Evolutionary conservation across 2,888 invertebrate species (phyloP).

Genomic region (Colostygia pectinataria): DNA sequence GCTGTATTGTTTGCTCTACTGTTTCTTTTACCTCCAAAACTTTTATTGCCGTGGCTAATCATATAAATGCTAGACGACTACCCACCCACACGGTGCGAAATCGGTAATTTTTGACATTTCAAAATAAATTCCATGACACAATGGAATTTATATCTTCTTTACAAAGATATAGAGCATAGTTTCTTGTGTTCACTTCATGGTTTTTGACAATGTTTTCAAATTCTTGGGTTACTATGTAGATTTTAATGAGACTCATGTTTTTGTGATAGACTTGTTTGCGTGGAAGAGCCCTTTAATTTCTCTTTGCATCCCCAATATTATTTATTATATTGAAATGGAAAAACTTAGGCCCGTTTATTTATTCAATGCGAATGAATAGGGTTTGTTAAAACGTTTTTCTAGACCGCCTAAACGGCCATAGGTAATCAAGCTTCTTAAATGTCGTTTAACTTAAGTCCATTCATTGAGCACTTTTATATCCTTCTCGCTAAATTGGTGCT

Average conservation of each 20-base stretch:
- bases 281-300: no score
- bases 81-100: slow-evolving; percentile 70
- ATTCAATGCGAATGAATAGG: no score
- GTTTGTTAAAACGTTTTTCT: no score
- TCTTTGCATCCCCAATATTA: no score
- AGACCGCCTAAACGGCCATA: no score
- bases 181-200: slow-evolving; percentile 13
- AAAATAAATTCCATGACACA: slow-evolving; percentile 38
- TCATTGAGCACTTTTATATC: neutral
- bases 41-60: slow-evolving; percentile 73
- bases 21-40: slow-evolving; percentile 35
- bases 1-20: neutral
- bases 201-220: slow-evolving; percentile 7
- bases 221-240: slow-evolving; percentile 6
- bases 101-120: slow-evolving; percentile 60
- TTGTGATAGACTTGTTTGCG: no score
- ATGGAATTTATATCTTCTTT: slow-evolving; percentile 26
- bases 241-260: slow-evolving; percentile 4
- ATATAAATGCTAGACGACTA: slow-evolving; percentile 60
- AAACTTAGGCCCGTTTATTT: no score
- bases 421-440: neutral
- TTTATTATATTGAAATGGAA: no score
- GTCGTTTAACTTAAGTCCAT: neutral
- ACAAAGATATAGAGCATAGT: slow-evolving; percentile 21
- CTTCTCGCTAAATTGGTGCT: slow-evolving; percentile 7